Conservation (phyloP, 2,888 invertebrate genomes). For the Athrips mouffetella region DNA sequence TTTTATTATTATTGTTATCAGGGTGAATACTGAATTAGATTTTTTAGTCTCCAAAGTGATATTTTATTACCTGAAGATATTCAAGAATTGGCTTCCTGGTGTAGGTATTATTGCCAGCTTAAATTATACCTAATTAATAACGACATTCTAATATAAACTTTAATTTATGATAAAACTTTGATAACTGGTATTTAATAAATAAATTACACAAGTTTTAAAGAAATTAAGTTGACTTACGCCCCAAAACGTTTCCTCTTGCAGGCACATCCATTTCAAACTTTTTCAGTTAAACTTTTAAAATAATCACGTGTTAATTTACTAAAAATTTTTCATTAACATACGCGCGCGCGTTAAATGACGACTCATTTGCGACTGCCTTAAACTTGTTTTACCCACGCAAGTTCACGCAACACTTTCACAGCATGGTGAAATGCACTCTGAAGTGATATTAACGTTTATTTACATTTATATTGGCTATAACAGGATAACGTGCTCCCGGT, state of each 20-base stretch:
- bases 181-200: background rate
- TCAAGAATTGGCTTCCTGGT: too few relatives aligned
- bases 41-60: too few relatives aligned
- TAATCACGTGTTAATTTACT: background rate
- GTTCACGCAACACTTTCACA: constrained; percentile 22
- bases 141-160: too few relatives aligned
- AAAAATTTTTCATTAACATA: background rate
- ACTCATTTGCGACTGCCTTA: background rate
- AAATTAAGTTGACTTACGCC: constrained; percentile 66
- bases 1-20: too few relatives aligned
- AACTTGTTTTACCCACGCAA: background rate
- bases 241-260: constrained; percentile 77
- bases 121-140: too few relatives aligned
- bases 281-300: constrained; percentile 12
- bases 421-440: constrained; percentile 32
- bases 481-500: constrained; percentile 34
- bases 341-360: background rate
- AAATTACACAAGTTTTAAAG: constrained; percentile 6
- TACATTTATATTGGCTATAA: constrained; percentile 12
- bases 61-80: too few relatives aligned
- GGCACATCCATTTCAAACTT: constrained; percentile 68
- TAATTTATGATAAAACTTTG: background rate
- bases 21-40: too few relatives aligned
- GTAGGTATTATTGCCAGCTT: too few relatives aligned
- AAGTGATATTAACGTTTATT: constrained; percentile 20